Evolutionary conservation across 2,113 vertebrate species (phyloP), one percentile per base, ranked within the genome.

Genomic region (Dendropsophus ebraccatus): DNA sequence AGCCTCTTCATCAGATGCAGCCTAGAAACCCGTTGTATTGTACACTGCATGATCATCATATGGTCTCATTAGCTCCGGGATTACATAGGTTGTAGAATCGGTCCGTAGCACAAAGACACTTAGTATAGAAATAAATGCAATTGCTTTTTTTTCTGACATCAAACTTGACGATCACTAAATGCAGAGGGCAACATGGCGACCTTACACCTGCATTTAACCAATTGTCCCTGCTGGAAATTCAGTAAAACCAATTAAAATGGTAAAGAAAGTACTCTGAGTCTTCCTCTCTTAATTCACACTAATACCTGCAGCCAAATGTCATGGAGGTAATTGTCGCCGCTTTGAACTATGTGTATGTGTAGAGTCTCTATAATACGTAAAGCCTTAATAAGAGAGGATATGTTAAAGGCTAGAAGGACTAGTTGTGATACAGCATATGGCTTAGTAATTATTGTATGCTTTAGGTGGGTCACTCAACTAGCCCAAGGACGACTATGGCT

Each of bases 231-330:
- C 17, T 69, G 32, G 65, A 69, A 69, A 35, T 69, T 35, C 17
- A 37, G 30, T 35, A 69, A 35, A 69, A 19, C 1, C 13, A 37
- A 17, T 67, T 69, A 69, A 69, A 17, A 37, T 10, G 7, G 32
- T 12, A 37, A 19, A 69, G n/a, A 69, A 32, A 35, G 8, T 69
- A 19, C 32, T 35, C 28, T 0, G 58, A 28, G 32, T 37, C 12
- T 4, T 67, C 30, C n/a, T 28, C n/a, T 28, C 54, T 0, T 56
- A 56, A 56, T 6, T 23, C 19, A 23, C 21, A 23, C 1, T 35
- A 35, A 35, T 67, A 30, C 65, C 32, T 37, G 62, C 65, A 69
- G 65, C 65, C 65, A 35, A 69, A 69, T 32, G 65, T 69, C 65
- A 69, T 69, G 28, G 35, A 69, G 32, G 65, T 35, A 69, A 19